These are phyloP conservation scores for Priocnemis perturbator DNA, from an alignment of 2,888 invertebrate species.

Conservation along the genomic window DNA sequence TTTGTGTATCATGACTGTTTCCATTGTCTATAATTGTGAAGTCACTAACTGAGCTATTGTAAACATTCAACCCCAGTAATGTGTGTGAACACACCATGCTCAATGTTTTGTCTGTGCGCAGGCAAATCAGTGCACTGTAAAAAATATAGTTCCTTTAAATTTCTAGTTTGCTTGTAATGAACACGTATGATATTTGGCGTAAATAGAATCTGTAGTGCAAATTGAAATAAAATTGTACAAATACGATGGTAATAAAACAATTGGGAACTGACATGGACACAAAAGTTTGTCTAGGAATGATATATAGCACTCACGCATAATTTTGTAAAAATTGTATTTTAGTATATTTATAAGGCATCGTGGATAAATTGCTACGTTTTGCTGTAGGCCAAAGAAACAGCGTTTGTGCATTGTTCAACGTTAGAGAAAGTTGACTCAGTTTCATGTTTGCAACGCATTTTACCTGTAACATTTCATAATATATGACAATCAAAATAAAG, in stretches of 20 bases:
- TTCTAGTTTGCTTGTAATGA: too few species aligned
- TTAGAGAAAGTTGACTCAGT: slow-evolving; percentile 39
- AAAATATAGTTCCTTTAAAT: too few species aligned
- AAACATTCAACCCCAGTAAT: slow-evolving; percentile 57
- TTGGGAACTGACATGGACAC: not conserved
- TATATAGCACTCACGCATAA: slow-evolving; percentile 1
- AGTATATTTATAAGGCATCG: slow-evolving; percentile 5
- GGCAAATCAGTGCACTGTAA: slow-evolving; percentile 60
- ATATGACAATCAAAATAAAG: not conserved
- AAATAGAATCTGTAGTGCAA: not conserved
- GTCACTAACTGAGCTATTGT: slow-evolving; percentile 55
- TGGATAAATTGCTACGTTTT: slow-evolving; percentile 15
- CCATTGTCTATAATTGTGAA: slow-evolving; percentile 60
- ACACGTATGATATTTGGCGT: too few species aligned
- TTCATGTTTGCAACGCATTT: slow-evolving; percentile 31
- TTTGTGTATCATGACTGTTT: slow-evolving; percentile 48
- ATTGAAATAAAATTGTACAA: slow-evolving; percentile 7
- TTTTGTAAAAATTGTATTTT: not conserved
- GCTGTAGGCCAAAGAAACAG: slow-evolving; percentile 58
- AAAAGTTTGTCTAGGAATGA: not conserved
- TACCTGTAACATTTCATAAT: slow-evolving; percentile 44
- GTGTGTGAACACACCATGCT: slow-evolving; percentile 62
- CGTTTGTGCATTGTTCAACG: slow-evolving; percentile 50
- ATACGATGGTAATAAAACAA: not conserved
- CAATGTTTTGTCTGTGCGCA: slow-evolving; percentile 58